Conservation (phyloP, 2,888 invertebrate genomes). For the Drosophila maculinotata region DNA sequence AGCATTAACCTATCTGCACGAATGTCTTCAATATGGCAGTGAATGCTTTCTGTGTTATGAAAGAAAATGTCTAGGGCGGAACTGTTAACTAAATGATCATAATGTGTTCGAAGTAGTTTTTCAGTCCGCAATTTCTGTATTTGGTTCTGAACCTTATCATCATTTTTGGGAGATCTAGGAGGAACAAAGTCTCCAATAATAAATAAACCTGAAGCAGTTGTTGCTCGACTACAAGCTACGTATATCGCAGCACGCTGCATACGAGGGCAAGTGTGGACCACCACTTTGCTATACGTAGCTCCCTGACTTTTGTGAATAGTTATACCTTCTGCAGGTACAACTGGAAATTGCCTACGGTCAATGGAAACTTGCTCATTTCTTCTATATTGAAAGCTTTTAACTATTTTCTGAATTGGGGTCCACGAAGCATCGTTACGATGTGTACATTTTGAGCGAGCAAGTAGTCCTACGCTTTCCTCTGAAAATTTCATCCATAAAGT, state of each 20-base stretch:
- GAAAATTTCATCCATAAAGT: constrained; percentile 4
- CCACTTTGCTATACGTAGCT: not conserved
- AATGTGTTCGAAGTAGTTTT: not conserved
- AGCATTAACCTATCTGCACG: no score
- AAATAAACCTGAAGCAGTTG: not conserved
- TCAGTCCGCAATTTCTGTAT: not conserved
- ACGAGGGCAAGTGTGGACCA: constrained; percentile 1
- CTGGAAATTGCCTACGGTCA: constrained; percentile 15
- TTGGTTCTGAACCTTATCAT: not conserved
- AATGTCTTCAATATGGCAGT: no score
- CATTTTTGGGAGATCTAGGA: not conserved
- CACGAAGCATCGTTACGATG: not conserved
- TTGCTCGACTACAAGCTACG: constrained; percentile 1
- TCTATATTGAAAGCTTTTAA: constrained; percentile 5
- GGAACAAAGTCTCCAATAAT: no score
- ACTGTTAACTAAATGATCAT: no score
- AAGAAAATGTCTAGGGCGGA: no score
- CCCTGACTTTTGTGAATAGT: constrained; percentile 3
- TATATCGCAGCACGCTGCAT: constrained; percentile 2
- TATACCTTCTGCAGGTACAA: constrained; percentile 19
- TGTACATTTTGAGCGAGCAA: not conserved
- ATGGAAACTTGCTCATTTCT: constrained; percentile 3
- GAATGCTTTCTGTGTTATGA: no score
- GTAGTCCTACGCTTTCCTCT: constrained; percentile 8
- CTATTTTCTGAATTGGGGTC: constrained; percentile 20